Evolutionary conservation across 1,140 invertebrate genomes (phyloP).

Genomic region (Dryas iulia): DNA sequence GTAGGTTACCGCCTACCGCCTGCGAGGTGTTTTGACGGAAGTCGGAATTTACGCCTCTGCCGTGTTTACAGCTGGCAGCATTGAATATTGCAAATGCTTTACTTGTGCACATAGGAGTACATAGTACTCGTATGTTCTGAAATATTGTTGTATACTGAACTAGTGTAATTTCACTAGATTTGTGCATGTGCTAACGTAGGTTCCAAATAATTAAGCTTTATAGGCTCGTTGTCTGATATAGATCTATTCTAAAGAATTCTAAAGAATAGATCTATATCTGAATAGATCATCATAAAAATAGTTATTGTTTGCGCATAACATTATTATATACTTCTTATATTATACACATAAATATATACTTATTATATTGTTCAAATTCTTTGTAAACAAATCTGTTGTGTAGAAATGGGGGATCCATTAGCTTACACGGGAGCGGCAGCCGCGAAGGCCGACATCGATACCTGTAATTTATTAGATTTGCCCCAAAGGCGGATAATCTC

Average conservation of each 20-base stretch:
- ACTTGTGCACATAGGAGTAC: not conserved
- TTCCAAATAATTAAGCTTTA: not conserved
- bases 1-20: slow-evolving; percentile 34
- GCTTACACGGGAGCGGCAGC: slow-evolving; percentile 20
- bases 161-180: not conserved
- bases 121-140: slow-evolving; percentile 11
- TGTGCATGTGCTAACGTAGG: not conserved
- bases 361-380: slow-evolving; percentile 18
- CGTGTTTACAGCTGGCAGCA: slow-evolving; percentile 30
- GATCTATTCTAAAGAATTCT: no score
- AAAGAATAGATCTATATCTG: no score
- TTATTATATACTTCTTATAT: no score
- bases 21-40: slow-evolving; percentile 39
- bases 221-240: no score
- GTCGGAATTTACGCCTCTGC: slow-evolving; percentile 36
- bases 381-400: slow-evolving; percentile 36
- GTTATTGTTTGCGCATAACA: no score
- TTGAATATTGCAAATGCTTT: slow-evolving; percentile 43
- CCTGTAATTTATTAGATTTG: slow-evolving; percentile 57
- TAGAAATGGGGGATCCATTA: slow-evolving; percentile 39
- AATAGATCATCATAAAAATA: no score
- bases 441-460: slow-evolving; percentile 50
- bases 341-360: not conserved
- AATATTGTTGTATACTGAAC: not conserved
- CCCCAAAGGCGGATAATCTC: slow-evolving; percentile 58